phyloP scores from a whole-genome alignment of 2,797 vertebrate genomes.

The Thamnophis elegans region DNA sequence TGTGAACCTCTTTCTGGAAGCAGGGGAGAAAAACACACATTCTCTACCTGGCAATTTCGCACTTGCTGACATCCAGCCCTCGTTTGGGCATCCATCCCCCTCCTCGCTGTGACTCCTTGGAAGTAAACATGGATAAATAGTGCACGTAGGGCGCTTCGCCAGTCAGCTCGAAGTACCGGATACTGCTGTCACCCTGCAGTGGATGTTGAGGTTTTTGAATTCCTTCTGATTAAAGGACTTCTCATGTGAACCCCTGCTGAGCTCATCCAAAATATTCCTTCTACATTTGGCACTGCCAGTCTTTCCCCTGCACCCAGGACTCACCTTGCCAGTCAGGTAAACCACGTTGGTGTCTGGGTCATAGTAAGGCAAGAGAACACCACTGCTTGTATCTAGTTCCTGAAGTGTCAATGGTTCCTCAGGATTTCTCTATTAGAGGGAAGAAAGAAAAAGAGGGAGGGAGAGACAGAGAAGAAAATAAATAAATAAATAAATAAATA shows the following conservation, averaged over 20 bases:
- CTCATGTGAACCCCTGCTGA: neutral
- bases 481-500: no score
- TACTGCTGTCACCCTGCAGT: constrained; percentile 89
- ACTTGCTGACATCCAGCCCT: constrained; percentile 91
- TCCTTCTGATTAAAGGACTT: neutral
- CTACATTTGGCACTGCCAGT: neutral
- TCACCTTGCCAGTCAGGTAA: constrained; percentile 90
- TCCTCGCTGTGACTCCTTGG: constrained; percentile 91
- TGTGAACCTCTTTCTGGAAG: no score
- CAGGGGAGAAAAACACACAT: neutral
- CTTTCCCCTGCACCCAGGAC: neutral
- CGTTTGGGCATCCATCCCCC: constrained; percentile 93
- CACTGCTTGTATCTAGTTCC: constrained; percentile 90
- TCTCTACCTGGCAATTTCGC: constrained; percentile 86
- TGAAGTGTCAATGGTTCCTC: constrained; percentile 81
- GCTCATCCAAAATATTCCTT: neutral
- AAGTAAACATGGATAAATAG: constrained; percentile 87
- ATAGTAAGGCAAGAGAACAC: constrained; percentile 86
- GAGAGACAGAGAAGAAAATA: neutral
- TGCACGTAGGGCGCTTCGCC: constrained; percentile 87
- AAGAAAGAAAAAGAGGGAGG: neutral
- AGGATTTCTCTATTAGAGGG: constrained; percentile 71
- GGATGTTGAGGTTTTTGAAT: neutral
- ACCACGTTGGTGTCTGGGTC: constrained; percentile 87
- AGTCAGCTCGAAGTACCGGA: constrained; percentile 91